These are phyloP conservation scores for Hylomyscus alleni DNA, from an alignment of 2,797 vertebrate genomes.

Conservation along the genomic window DNA sequence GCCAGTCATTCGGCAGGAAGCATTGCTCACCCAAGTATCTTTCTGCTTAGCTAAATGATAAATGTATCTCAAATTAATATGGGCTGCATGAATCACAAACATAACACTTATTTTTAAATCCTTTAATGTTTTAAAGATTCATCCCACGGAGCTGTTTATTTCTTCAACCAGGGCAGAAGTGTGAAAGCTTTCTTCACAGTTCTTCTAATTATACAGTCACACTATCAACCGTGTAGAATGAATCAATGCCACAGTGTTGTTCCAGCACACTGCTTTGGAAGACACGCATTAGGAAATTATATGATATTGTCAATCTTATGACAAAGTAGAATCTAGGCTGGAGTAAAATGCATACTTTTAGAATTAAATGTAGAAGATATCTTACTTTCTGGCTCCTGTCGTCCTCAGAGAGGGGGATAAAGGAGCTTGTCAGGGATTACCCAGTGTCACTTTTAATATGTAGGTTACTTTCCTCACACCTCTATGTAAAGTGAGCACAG, in stretches of 20 bases:
- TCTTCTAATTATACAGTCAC: constrained; percentile 83
- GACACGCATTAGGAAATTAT: constrained; percentile 57
- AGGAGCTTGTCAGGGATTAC: neutral
- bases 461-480: constrained; percentile 44
- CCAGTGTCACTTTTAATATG: constrained; percentile 38
- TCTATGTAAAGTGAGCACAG: constrained; percentile 15
- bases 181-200: constrained; percentile 82
- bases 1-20: neutral
- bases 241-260: constrained; percentile 68
- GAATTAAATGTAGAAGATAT: constrained; percentile 38
- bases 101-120: constrained; percentile 76
- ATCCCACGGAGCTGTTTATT: constrained; percentile 79
- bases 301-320: constrained; percentile 46
- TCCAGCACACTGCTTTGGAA: constrained; percentile 62
- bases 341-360: constrained; percentile 60
- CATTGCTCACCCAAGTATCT: constrained; percentile 37
- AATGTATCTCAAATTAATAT: constrained; percentile 72
- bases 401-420: neutral
- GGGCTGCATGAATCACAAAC: constrained; percentile 70
- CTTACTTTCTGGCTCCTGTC: neutral
- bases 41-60: constrained; percentile 65
- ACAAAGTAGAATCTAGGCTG: constrained; percentile 44
- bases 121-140: constrained; percentile 79
- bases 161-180: constrained; percentile 75
- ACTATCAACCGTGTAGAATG: constrained; percentile 76